Base-by-base conservation (phyloP, 2,888 invertebrate genomes). In the Sycophila texana region DNA sequence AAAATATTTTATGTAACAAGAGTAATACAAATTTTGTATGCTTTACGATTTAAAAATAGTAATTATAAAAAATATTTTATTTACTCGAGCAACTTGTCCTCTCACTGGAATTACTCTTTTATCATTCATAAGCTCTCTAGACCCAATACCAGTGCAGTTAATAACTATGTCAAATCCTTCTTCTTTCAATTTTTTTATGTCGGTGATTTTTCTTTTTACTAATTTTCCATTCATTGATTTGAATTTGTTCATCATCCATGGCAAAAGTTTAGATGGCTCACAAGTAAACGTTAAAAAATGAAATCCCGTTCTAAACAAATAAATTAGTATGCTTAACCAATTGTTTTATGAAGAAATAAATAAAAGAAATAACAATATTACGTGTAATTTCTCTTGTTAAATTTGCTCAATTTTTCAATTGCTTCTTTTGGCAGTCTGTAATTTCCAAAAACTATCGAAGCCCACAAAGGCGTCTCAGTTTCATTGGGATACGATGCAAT, bases 61-160 rank as follows among this genome's bases (percentile, higher is more conserved):
- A 65, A 39, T 30, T 39, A 53, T 63, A 61, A 58, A 49, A 26
- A 47, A 10, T 60, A 67, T 63, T 26, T 60, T 74, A 58, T 77
- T 88, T 89, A 94, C 95, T 88, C 93, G 92, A 0, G 92, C 87
- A 53, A 97, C 92, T 91, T 97, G 97, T 7, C 97, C 97, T 83
- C 97, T 92, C 66, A 96, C 93, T 1, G 97, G 93, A 74, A 90
- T 90, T 67, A 96, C 91, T 53, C 88, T 87, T 0, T 88, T 83
- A 91, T 97, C 97, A 0, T 92, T 91, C 0, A 94, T 92, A 0
- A 97, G 88, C 12, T 91, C 82, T 83, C 91, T 91, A 0, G 96
- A 93, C 0, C 93, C 94, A 0, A 97, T 86, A 1, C 96, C 97
- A 0, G 94, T 92, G 84, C 97, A 97, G 88, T 97, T 97, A 61